Evolutionary conservation across 2,888 invertebrate genomes (phyloP).

Genomic region (Napeogenes inachia): DNA sequence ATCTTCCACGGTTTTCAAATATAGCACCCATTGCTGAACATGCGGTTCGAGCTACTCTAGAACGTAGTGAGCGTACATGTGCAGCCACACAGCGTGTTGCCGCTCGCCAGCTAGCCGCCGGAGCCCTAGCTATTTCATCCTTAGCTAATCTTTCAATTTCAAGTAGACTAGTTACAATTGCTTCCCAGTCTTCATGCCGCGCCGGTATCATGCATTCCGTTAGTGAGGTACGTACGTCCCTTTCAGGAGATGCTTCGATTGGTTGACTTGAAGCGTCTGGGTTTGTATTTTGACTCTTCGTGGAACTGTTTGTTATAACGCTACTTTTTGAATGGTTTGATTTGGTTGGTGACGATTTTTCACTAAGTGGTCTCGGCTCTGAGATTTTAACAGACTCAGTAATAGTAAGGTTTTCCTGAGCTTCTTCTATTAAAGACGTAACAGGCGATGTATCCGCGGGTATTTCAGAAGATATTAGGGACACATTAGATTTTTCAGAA

Average conservation of each 20-base stretch:
- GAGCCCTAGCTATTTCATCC: slow-evolving; percentile 83
- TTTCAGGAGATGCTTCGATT: slow-evolving; percentile 37
- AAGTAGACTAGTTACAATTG: slow-evolving; percentile 84
- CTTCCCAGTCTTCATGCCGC: slow-evolving; percentile 89
- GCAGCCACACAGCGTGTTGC: slow-evolving; percentile 84
- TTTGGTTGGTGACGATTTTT: slow-evolving; percentile 36
- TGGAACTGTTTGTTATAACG: slow-evolving; percentile 41
- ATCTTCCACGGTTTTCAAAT: slow-evolving; percentile 80
- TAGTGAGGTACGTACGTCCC: slow-evolving; percentile 63
- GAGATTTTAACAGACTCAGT: slow-evolving; percentile 17
- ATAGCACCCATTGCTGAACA: slow-evolving; percentile 89
- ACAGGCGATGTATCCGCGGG: slow-evolving; percentile 8
- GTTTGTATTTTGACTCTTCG: slow-evolving; percentile 44
- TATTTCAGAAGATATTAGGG: slow-evolving; percentile 34
- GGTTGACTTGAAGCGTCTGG: slow-evolving; percentile 45
- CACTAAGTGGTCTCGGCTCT: slow-evolving; percentile 33
- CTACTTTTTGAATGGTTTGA: slow-evolving; percentile 40
- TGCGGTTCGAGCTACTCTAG: slow-evolving; percentile 93
- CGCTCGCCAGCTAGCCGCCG: slow-evolving; percentile 81
- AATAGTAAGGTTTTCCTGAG: slow-evolving; percentile 35
- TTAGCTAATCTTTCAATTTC: slow-evolving; percentile 82
- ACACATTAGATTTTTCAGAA: slow-evolving; percentile 52
- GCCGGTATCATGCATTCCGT: slow-evolving; percentile 67
- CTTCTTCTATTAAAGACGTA: slow-evolving; percentile 15
- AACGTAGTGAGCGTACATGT: slow-evolving; percentile 92